Conservation (phyloP, 2,888 invertebrate genomes). For the Mycogona germanica region DNA sequence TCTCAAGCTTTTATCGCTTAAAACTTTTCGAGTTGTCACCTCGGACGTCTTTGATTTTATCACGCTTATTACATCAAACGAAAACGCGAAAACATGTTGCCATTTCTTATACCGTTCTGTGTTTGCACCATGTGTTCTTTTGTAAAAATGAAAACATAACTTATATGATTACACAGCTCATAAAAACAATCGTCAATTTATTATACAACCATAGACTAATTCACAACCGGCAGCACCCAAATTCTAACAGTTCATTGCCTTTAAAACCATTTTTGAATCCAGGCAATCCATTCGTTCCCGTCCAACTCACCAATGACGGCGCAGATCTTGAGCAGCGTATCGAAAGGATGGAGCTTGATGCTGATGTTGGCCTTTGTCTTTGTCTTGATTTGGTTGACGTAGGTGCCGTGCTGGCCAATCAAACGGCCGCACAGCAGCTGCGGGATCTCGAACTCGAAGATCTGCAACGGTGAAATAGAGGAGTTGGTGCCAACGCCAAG, state of each 20-base stretch:
- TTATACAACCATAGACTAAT: too few species aligned
- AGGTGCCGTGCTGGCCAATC: conserved; percentile 70
- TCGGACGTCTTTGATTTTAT: too few species aligned
- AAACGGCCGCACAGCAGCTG: conserved; percentile 61
- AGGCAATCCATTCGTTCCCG: neutral
- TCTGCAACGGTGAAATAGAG: neutral
- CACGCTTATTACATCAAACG: too few species aligned
- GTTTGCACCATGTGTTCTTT: neutral
- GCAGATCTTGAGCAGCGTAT: conserved; percentile 65
- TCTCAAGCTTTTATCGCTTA: too few species aligned
- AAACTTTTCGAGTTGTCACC: too few species aligned
- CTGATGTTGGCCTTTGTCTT: conserved; percentile 65
- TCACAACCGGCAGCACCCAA: too few species aligned
- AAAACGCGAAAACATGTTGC: too few species aligned
- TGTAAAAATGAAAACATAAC: neutral
- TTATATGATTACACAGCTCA: too few species aligned
- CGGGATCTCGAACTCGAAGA: conserved; percentile 36
- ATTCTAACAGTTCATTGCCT: too few species aligned
- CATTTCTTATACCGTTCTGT: neutral
- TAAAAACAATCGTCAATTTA: neutral
- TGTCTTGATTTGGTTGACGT: conserved; percentile 61
- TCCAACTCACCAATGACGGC: conserved; percentile 54
- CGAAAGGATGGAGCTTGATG: conserved; percentile 63
- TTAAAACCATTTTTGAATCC: too few species aligned
- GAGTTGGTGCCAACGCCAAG: neutral